phyloP scores from a whole-genome alignment of 2,113 vertebrate species.

The Cephalopholis sonnerati region DNA sequence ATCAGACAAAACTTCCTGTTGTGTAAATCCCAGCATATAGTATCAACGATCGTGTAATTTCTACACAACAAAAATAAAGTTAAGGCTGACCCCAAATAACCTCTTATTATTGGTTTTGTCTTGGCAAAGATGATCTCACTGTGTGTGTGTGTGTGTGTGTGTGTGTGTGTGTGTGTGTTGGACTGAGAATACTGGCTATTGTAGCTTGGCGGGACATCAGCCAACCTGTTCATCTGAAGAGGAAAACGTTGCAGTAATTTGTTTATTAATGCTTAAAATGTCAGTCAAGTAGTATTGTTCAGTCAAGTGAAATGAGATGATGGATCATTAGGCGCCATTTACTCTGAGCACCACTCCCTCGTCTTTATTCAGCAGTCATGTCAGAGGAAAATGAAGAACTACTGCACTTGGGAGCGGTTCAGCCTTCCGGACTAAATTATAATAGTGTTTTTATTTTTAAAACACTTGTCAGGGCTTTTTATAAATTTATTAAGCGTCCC shows the following conservation, averaged over 20 bases:
- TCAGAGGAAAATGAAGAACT: slow-evolving; percentile 15
- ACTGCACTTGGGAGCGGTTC: slow-evolving; percentile 37
- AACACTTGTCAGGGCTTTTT: slow-evolving; percentile 24
- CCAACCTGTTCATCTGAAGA: slow-evolving; percentile 30
- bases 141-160: slow-evolving; percentile 7
- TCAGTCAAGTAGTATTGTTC: slow-evolving; percentile 50
- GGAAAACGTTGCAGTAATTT: slow-evolving; percentile 41
- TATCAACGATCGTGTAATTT: slow-evolving; percentile 47
- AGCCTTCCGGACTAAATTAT: slow-evolving; percentile 18
- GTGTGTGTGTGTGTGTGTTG: slow-evolving; percentile 25
- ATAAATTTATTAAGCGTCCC: background rate
- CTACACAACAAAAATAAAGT: slow-evolving; percentile 4
- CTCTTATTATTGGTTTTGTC: slow-evolving; percentile 33
- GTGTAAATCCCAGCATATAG: slow-evolving; percentile 32
- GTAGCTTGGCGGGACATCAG: slow-evolving; percentile 21
- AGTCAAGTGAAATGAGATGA: slow-evolving; percentile 28
- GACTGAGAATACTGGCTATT: slow-evolving; percentile 36
- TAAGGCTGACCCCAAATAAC: slow-evolving; percentile 44
- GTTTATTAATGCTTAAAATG: slow-evolving; percentile 43
- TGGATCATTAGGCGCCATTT: slow-evolving; percentile 24
- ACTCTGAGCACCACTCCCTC: slow-evolving; percentile 28
- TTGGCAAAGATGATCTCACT: slow-evolving; percentile 7
- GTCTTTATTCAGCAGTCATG: slow-evolving; percentile 22
- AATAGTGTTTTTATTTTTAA: slow-evolving; percentile 30
- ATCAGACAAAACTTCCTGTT: slow-evolving; percentile 17